Conservation (phyloP, 2,888 invertebrate species). For the Apamea sordens region DNA sequence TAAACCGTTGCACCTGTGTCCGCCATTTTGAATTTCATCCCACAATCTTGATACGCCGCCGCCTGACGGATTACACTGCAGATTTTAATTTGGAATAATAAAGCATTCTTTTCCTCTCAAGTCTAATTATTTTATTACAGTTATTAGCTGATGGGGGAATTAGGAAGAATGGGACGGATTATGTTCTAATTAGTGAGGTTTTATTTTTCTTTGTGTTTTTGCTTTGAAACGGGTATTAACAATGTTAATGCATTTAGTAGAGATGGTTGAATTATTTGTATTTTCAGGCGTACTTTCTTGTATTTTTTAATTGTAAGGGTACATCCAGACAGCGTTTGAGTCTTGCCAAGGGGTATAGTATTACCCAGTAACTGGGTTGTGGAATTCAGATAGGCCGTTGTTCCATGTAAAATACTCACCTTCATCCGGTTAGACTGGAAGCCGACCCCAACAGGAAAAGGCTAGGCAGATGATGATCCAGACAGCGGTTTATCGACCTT, state of each 20-base stretch:
- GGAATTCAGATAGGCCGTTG: too few species aligned
- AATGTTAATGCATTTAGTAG: slow-evolving; percentile 8
- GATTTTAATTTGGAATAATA: slow-evolving; percentile 82
- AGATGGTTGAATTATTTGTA: slow-evolving; percentile 6
- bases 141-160: slow-evolving; percentile 86
- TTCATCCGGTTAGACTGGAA: too few species aligned
- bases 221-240: slow-evolving; percentile 18
- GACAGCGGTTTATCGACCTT: too few species aligned
- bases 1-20: slow-evolving; percentile 80
- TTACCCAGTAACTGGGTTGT: too few species aligned
- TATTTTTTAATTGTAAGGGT: neutral
- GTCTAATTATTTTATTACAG: slow-evolving; percentile 83
- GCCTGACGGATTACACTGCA: slow-evolving; percentile 86
- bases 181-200: slow-evolving; percentile 82
- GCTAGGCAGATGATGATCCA: too few species aligned
- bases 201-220: slow-evolving; percentile 74
- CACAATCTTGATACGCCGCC: slow-evolving; percentile 77
- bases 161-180: slow-evolving; percentile 83
- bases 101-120: slow-evolving; percentile 82
- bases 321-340: neutral
- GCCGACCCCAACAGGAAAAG: too few species aligned
- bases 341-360: too few species aligned
- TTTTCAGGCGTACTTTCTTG: neutral
- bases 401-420: too few species aligned
- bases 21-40: slow-evolving; percentile 78